Base-by-base conservation (phyloP, 37 sponge, comb jelly and placozoan genomes). In the Bolinopsis microptera region DNA sequence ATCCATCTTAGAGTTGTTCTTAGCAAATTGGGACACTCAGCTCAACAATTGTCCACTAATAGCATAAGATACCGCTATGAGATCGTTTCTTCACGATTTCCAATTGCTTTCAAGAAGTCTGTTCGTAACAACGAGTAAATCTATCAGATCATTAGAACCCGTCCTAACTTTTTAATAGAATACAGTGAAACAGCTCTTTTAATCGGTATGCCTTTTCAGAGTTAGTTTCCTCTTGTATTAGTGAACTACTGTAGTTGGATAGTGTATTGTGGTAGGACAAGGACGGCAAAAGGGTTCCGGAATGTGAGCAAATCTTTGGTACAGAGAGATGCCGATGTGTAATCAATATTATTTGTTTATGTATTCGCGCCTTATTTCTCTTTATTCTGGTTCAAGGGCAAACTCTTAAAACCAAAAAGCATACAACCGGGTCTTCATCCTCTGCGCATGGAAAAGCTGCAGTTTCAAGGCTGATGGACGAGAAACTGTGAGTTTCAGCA, bases 271-370 rank as follows among this genome's bases (percentile, higher is more conserved):
- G 25, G 40, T 27, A 92, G 0, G 74, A 88, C 8, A 94, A 76
- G 24, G 38, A 37, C 32, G 93, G 69, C 96, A 95, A 88, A 88
- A 96, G 5, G 98, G 98, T 1, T 95, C 95, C 31, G 83, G 94
- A 68, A 94, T 77, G 83, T 98, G 94, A 0, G 97, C 96, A 90
- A 98, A 0, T 93, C 94, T 25, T 93, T 68, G 83, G 96, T 97
- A 31, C 97, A 93, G 32, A 97, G 99, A 37, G 99, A 96, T n/a
- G 95, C 99, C 18, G 99, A 93, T 30, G 96, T 96, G 69, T 95
- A 94, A 30, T 94, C 92, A 28, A 98, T 93, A 86, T 98, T 97
- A 69, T 96, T 93, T 38, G 95, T 8, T 0, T 96, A 32, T 0
- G 86, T 31, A 18, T 69, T 92, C 75, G 94, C 93, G 24, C 96